These are phyloP conservation scores for Corydoras maculifer DNA, from an alignment of 2,113 vertebrate genomes.

Conservation along the genomic window DNA sequence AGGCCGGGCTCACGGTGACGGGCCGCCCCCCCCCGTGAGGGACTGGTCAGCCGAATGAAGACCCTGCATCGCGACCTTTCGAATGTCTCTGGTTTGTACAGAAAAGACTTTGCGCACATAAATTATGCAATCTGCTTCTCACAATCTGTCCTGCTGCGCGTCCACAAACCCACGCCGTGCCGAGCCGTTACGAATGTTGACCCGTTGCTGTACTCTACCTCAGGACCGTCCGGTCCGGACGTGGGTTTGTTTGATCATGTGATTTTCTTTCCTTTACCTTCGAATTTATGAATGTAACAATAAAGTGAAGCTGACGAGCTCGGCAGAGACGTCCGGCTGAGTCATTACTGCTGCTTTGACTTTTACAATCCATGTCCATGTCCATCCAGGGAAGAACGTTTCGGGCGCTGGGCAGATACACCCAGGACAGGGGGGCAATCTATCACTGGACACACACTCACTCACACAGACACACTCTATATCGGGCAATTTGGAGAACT, in stretches of 20 bases:
- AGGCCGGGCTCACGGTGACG: constrained; percentile 44
- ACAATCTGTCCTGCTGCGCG: constrained; percentile 69
- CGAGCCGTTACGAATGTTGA: constrained; percentile 69
- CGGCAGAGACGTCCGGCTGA: not conserved
- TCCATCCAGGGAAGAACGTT: too few species aligned
- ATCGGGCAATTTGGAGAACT: too few species aligned
- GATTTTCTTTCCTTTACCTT: constrained; percentile 50
- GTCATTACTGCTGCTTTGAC: too few species aligned
- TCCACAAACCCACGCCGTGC: constrained; percentile 49
- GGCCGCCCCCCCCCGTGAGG: not conserved
- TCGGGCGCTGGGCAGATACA: too few species aligned
- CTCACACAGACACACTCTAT: too few species aligned
- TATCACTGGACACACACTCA: too few species aligned
- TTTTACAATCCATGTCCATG: too few species aligned
- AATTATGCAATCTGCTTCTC: constrained; percentile 83
- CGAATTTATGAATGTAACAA: constrained; percentile 68
- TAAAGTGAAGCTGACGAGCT: constrained; percentile 52
- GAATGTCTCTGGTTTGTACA: constrained; percentile 56
- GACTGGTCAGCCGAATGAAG: not conserved
- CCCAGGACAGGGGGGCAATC: too few species aligned
- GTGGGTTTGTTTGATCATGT: constrained; percentile 56
- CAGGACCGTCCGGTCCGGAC: constrained; percentile 68
- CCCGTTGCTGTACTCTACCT: constrained; percentile 85
- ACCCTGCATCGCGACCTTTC: constrained; percentile 36
- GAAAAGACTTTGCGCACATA: constrained; percentile 54